A percentile compares a stretch with the other conserved stretches of the same genome.
Evolutionary conservation across 2,797 vertebrate species (phyloP).

Genomic region (Lutjanus campechanus): DNA sequence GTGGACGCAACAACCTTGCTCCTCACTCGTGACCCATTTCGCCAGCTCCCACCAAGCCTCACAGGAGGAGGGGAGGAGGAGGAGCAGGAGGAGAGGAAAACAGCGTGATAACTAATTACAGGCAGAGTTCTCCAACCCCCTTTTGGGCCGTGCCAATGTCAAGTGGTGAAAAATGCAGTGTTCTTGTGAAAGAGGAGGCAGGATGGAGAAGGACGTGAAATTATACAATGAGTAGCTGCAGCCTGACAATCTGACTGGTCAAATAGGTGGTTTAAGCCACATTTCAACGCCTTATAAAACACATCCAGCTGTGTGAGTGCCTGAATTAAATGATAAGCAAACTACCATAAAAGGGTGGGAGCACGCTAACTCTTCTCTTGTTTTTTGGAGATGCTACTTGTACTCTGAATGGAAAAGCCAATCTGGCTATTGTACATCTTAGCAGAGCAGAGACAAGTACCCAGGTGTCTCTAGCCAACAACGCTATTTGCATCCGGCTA

Average conservation of each 20-base stretch:
- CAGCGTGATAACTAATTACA: constrained; percentile 64
- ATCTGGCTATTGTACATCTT: no score
- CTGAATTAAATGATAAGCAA: constrained; percentile 16
- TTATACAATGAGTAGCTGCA: constrained; percentile 36
- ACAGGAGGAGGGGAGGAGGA: neutral
- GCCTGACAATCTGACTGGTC: constrained; percentile 37
- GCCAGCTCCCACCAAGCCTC: constrained; percentile 35
- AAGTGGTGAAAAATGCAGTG: constrained; percentile 55
- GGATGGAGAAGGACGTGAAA: constrained; percentile 37
- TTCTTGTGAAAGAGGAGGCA: constrained; percentile 33
- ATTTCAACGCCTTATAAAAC: constrained; percentile 1
- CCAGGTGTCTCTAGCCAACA: no score
- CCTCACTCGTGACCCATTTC: constrained; percentile 51
- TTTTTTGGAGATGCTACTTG: no score
- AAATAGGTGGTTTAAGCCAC: constrained; percentile 35
- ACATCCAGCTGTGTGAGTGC: constrained; percentile 12
- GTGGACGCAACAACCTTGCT: constrained; percentile 39
- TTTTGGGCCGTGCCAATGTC: constrained; percentile 48
- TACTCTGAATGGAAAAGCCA: no score
- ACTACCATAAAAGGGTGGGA: neutral
- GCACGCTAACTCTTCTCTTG: neutral
- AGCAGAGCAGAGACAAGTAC: no score
- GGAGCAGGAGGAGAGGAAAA: constrained; percentile 32
- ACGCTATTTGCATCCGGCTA: no score
- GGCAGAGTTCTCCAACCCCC: constrained; percentile 36